phyloP scores from a whole-genome alignment of 2,113 vertebrate species.

The Etheostoma cragini region DNA sequence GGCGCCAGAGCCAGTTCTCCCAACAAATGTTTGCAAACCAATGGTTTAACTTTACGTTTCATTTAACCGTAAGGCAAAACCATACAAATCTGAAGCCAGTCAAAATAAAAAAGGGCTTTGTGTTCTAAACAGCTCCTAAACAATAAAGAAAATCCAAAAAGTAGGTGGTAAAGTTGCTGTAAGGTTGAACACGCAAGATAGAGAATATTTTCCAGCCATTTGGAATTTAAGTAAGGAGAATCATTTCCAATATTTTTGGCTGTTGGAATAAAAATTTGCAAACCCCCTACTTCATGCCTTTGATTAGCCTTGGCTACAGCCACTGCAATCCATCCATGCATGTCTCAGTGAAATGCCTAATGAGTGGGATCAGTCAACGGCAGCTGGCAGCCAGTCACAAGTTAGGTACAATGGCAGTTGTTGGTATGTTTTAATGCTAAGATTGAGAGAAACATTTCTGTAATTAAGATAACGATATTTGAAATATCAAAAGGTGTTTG shows the following conservation, averaged over 20 bases:
- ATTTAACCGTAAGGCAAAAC: neutral
- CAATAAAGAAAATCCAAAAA: neutral
- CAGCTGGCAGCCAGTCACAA: slow-evolving; percentile 38
- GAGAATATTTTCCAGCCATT: slow-evolving; percentile 18
- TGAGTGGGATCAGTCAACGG: slow-evolving; percentile 60
- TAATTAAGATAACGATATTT: no score
- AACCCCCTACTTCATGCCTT: slow-evolving; percentile 49
- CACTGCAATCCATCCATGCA: slow-evolving; percentile 27
- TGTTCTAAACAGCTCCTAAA: neutral
- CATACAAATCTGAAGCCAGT: neutral
- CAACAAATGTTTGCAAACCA: neutral
- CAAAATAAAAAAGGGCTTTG: neutral
- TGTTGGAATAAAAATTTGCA: slow-evolving; percentile 30
- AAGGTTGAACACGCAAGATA: neutral
- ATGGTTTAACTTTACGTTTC: neutral
- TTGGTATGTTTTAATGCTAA: slow-evolving; percentile 10
- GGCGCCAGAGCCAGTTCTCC: neutral
- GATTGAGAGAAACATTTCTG: neutral
- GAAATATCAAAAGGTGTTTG: neutral
- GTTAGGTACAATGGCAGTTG: slow-evolving; percentile 22
- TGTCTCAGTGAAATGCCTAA: slow-evolving; percentile 52
- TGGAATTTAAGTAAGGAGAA: slow-evolving; percentile 9
- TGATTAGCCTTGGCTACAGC: slow-evolving; percentile 58
- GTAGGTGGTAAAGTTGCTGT: neutral
- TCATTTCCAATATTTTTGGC: slow-evolving; percentile 43